Evolutionary conservation across 2,888 invertebrate species (phyloP).

Genomic region (Sphaerophoria rueppellii): DNA sequence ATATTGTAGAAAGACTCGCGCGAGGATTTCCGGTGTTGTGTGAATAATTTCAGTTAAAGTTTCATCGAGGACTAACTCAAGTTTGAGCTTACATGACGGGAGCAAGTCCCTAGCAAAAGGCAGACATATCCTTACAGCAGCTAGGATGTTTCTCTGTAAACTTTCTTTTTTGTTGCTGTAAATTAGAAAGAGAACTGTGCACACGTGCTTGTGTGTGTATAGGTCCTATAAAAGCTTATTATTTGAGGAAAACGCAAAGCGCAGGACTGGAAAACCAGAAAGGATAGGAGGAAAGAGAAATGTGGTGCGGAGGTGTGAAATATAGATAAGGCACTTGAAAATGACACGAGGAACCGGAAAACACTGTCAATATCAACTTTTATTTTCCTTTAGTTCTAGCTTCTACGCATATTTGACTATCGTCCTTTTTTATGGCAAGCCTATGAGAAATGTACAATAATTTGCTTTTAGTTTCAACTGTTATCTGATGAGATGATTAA

Average conservation of each 20-base stretch:
- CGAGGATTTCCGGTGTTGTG: constrained; percentile 35
- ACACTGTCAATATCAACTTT: constrained; percentile 30
- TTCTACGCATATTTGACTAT: background rate
- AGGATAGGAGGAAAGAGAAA: constrained; percentile 3
- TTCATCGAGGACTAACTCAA: constrained; percentile 62
- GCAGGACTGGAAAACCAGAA: background rate
- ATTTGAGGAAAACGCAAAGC: constrained; percentile 18
- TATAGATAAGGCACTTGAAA: constrained; percentile 28
- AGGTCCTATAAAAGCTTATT: constrained; percentile 67
- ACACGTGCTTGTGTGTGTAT: constrained; percentile 11
- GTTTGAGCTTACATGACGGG: constrained; percentile 49
- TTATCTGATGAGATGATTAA: constrained; percentile 10
- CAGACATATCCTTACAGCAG: constrained; percentile 55
- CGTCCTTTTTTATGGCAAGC: constrained; percentile 21
- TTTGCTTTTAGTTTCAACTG: constrained; percentile 3
- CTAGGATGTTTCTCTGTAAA: constrained; percentile 44
- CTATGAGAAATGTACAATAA: background rate
- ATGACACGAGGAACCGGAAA: constrained; percentile 44
- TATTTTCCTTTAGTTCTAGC: constrained; percentile 9
- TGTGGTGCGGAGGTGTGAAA: background rate
- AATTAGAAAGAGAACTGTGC: background rate
- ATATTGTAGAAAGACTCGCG: constrained; percentile 35
- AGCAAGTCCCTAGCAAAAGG: constrained; percentile 47
- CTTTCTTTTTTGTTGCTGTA: constrained; percentile 10
- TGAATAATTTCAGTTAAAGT: constrained; percentile 58